Conservation (phyloP, 2,113 vertebrate genomes). For the Sialia sialis region DNA sequence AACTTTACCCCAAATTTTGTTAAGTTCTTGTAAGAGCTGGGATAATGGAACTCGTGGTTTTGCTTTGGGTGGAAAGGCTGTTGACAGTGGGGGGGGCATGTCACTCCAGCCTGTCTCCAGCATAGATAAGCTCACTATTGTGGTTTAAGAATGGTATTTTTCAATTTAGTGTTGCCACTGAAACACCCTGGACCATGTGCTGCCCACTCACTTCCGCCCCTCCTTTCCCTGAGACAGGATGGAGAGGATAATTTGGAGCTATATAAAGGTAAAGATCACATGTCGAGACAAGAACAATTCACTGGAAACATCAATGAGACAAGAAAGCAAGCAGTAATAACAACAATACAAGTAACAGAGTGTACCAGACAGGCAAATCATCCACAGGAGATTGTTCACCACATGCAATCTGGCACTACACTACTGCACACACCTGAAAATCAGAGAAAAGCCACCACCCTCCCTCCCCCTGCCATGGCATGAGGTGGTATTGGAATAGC, state of each 20-base stretch:
- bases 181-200: not conserved
- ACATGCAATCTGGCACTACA: not conserved
- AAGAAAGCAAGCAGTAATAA: not conserved
- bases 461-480: too few relatives aligned
- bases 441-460: not conserved
- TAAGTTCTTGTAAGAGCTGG: not conserved
- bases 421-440: not conserved
- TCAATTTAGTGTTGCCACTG: not conserved
- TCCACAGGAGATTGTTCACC: not conserved
- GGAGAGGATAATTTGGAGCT: not conserved
- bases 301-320: not conserved
- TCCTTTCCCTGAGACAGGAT: not conserved
- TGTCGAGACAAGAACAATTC: not conserved
- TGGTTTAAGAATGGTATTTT: not conserved
- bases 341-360: not conserved
- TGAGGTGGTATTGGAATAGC: not conserved
- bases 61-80: not conserved
- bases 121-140: not conserved
- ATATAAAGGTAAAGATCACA: accelerated
- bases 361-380: not conserved
- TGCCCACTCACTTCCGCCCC: too few relatives aligned
- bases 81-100: not conserved
- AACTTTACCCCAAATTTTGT: not conserved
- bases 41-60: not conserved
- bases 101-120: not conserved